A percentile compares a stretch with the other conserved stretches of the same genome.
Conservation (phyloP, 2,888 invertebrate species). For the Panorpa germanica region DNA sequence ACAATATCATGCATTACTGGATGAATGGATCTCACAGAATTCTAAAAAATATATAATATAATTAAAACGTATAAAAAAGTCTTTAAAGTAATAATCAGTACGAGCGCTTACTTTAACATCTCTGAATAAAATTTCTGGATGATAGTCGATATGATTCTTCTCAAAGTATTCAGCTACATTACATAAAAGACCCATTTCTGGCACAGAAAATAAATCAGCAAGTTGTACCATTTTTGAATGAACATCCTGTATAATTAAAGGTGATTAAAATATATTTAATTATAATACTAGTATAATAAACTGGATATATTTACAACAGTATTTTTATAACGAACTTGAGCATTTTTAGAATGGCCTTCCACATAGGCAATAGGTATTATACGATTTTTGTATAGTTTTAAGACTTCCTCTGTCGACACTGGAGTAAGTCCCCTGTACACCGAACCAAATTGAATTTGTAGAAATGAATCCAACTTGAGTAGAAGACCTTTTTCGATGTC, state of each 20-base stretch:
- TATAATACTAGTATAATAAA: too few species aligned
- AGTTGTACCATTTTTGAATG: constrained; percentile 77
- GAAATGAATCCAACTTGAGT: constrained; percentile 86
- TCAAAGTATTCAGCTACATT: constrained; percentile 90
- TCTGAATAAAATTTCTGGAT: constrained; percentile 87
- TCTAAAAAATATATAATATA: constrained; percentile 31
- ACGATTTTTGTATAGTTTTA: constrained; percentile 66
- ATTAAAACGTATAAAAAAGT: constrained; percentile 5
- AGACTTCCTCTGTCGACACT: constrained; percentile 67
- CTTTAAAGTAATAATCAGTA: constrained; percentile 1
- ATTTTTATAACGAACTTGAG: constrained; percentile 34
- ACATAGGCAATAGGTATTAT: constrained; percentile 77
- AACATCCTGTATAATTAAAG: constrained; percentile 25
- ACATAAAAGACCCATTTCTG: constrained; percentile 85
- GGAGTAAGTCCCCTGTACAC: constrained; percentile 76
- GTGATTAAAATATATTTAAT: not conserved
- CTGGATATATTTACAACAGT: constrained; percentile 2
- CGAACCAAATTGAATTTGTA: constrained; percentile 90
- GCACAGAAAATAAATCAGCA: constrained; percentile 91
- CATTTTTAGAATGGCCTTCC: constrained; percentile 54
- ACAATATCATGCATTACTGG: constrained; percentile 81
- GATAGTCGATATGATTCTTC: constrained; percentile 74
- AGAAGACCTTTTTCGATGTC: constrained; percentile 89
- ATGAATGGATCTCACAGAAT: constrained; percentile 72
- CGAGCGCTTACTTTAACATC: constrained; percentile 60